Percentiles rank a stretch among this genome's conserved stretches.
Evolutionary conservation across 2,888 invertebrate species (phyloP).

Genomic region (Drosophila longiperda): DNA sequence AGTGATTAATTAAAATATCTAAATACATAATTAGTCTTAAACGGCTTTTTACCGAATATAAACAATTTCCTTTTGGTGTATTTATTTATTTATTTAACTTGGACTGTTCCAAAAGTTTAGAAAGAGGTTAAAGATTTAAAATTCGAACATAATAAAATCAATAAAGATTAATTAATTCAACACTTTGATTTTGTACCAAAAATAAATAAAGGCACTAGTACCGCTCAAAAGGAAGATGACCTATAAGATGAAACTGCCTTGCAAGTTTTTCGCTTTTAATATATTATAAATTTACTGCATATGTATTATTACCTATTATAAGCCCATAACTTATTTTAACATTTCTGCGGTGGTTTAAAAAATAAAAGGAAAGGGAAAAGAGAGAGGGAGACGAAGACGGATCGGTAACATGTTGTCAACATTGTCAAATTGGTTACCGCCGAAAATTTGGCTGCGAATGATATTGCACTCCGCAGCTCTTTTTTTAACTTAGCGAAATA

Average conservation of each 20-base stretch:
- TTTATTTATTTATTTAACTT: no score
- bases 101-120: no score
- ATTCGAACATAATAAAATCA: background rate
- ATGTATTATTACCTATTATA: background rate
- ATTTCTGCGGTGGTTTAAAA: background rate
- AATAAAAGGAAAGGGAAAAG: background rate
- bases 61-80: background rate
- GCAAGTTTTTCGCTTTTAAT: background rate
- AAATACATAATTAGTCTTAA: background rate
- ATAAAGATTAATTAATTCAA: background rate
- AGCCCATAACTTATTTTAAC: background rate
- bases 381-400: background rate
- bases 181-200: background rate
- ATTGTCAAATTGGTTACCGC: constrained; percentile 34
- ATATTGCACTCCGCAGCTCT: constrained; percentile 50
- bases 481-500: constrained; percentile 33
- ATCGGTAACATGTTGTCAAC: constrained; percentile 26
- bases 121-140: background rate
- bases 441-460: constrained; percentile 27
- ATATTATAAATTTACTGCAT: background rate
- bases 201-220: background rate
- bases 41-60: background rate
- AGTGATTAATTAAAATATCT: background rate
- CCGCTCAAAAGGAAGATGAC: background rate
- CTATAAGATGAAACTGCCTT: background rate